Conservation (phyloP, 2,113 vertebrate species). For the Paradisaea rubra region DNA sequence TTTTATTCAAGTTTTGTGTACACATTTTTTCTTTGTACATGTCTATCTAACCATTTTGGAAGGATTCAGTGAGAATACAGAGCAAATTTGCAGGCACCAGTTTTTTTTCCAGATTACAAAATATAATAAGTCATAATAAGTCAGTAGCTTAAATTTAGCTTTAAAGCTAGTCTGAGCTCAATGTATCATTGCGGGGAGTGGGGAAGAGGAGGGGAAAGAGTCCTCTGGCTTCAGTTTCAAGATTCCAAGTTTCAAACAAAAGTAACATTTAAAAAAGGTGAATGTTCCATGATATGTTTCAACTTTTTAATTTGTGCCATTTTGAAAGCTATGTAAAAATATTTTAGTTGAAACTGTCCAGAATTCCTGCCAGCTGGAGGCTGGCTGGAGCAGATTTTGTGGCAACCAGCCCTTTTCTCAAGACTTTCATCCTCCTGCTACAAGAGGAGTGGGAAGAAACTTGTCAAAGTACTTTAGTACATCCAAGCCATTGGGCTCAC, state of each 20-base stretch:
- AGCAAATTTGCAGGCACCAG: not conserved
- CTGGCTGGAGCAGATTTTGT: not conserved
- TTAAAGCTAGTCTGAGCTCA: not conserved
- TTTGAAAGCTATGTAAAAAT: slow-evolving; percentile 38
- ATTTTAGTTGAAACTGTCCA: slow-evolving; percentile 33
- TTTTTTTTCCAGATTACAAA: slow-evolving; percentile 20
- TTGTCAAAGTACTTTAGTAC: not conserved
- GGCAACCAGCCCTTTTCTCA: slow-evolving; percentile 37
- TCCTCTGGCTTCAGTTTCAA: slow-evolving; percentile 17
- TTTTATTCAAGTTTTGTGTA: not conserved
- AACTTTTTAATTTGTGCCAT: slow-evolving; percentile 37
- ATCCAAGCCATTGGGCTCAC: not conserved
- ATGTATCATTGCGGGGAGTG: not conserved
- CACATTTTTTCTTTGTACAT: not conserved
- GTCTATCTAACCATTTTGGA: not conserved
- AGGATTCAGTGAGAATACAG: not conserved
- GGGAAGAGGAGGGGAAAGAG: not conserved
- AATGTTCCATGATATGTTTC: slow-evolving; percentile 46
- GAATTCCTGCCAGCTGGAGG: slow-evolving; percentile 29
- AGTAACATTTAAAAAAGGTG: slow-evolving; percentile 42
- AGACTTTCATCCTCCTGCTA: not conserved
- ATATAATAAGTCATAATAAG: not conserved
- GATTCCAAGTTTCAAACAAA: slow-evolving; percentile 53
- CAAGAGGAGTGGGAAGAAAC: not conserved
- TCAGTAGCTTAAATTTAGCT: not conserved